A percentile compares a stretch with the other conserved stretches of the same genome.
These are phyloP conservation scores for Geococcyx californianus DNA, from an alignment of 2,113 vertebrate species.

Conservation along the genomic window DNA sequence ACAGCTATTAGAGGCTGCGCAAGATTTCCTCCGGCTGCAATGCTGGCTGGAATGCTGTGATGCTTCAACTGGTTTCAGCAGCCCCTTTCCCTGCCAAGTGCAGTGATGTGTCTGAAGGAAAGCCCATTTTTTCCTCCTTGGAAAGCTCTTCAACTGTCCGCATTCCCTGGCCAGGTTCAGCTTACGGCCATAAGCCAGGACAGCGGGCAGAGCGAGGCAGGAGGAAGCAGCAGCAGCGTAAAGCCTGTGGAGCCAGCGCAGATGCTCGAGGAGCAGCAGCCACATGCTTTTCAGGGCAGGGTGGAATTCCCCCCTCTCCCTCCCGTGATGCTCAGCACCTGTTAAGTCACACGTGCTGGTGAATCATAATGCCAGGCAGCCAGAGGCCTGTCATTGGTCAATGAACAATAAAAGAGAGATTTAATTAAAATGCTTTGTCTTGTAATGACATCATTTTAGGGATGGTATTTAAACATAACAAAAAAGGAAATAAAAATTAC, in stretches of 20 bases:
- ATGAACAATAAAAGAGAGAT: not conserved
- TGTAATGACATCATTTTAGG: not conserved
- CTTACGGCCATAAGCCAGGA: rapidly evolving
- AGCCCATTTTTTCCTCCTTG: not conserved
- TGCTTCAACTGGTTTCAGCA: rapidly evolving
- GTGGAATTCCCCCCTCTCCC: not conserved
- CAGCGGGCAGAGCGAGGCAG: not conserved
- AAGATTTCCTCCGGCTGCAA: not conserved
- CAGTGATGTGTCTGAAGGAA: not conserved
- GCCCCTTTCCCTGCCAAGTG: not conserved
- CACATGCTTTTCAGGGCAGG: rapidly evolving
- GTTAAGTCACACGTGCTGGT: not conserved
- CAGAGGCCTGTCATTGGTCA: not conserved
- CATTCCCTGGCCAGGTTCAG: not conserved
- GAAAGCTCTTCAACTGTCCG: rapidly evolving
- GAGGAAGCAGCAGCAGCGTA: rapidly evolving
- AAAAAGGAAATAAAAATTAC: not conserved
- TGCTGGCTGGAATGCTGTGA: rapidly evolving
- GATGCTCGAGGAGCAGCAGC: not conserved
- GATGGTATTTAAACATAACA: not conserved
- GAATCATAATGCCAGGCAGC: not conserved
- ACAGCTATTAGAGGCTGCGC: rapidly evolving
- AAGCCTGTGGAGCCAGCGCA: rapidly evolving
- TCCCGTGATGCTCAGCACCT: not conserved
- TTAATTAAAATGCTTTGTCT: not conserved